These are phyloP conservation scores for Lucilia sericata DNA, from an alignment of 1,140 invertebrate genomes.

Conservation along the genomic window DNA sequence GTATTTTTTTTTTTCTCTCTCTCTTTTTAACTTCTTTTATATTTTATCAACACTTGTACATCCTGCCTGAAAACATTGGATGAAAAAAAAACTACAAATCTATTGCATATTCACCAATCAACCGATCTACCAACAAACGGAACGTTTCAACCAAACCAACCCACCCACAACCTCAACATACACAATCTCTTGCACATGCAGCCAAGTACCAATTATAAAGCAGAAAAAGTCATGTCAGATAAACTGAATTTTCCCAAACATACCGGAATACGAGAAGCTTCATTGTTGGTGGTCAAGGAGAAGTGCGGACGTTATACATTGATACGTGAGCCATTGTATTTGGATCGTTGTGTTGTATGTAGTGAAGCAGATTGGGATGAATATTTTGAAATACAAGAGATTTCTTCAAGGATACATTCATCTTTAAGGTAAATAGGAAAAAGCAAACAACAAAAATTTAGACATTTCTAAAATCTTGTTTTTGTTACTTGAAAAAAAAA, in stretches of 20 bases:
- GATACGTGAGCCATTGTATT: conserved; percentile 87
- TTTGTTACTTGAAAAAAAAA: too few species aligned
- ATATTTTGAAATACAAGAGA: conserved; percentile 95
- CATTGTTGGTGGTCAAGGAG: conserved; percentile 88
- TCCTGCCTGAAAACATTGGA: not conserved
- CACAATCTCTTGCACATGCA: conserved; percentile 51
- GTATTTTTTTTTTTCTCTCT: not conserved
- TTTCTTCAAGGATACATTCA: conserved; percentile 91
- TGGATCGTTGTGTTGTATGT: conserved; percentile 91
- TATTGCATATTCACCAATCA: conserved; percentile 4
- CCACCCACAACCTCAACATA: too few species aligned
- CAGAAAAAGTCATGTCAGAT: conserved; percentile 67
- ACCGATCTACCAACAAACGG: not conserved
- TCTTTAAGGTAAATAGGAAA: conserved; percentile 84
- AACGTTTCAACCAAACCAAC: too few species aligned
- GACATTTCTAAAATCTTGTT: too few species aligned
- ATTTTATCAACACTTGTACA: conserved; percentile 1
- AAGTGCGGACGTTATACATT: conserved; percentile 89
- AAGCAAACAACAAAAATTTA: not conserved
- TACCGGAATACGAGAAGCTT: conserved; percentile 86
- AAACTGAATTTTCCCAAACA: conserved; percentile 70
- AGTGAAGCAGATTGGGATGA: conserved; percentile 89
- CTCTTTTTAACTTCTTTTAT: conserved; percentile 19
- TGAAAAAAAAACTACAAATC: not conserved
- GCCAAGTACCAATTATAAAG: conserved; percentile 71